phyloP scores from a whole-genome alignment of 53 echinoderm and acorn worm species.

The Hippasteria phrygiana region DNA sequence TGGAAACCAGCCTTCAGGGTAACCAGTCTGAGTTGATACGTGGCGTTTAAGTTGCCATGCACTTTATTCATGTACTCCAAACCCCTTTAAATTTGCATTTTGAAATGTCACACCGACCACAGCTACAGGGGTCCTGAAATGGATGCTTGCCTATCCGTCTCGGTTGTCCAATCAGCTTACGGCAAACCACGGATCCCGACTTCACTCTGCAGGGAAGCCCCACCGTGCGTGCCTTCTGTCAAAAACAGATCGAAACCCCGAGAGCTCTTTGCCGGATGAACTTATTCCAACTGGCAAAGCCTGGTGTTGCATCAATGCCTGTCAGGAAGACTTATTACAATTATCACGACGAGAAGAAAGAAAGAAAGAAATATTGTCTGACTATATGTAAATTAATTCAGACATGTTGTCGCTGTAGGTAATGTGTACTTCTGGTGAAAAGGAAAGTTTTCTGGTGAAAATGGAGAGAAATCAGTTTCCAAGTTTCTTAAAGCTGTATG shows the following conservation, averaged over 20 bases:
- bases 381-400: neutral
- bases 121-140: slow-evolving; percentile 12
- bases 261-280: neutral
- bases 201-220: neutral
- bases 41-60: too few species aligned
- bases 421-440: too few species aligned
- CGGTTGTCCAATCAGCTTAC: neutral
- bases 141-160: neutral
- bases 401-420: neutral
- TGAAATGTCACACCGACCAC: neutral
- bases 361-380: neutral
- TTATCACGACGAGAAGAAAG: neutral
- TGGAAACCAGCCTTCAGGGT: too few species aligned
- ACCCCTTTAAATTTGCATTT: neutral
- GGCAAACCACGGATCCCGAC: neutral
- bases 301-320: neutral
- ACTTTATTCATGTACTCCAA: neutral
- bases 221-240: neutral
- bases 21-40: too few species aligned
- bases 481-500: too few species aligned
- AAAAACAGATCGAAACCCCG: neutral
- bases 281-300: neutral
- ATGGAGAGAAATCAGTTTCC: too few species aligned
- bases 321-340: neutral
- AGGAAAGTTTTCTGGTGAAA: too few species aligned